A percentile compares a stretch with the other conserved stretches of the same genome.
These are phyloP conservation scores for Poecilia picta DNA, from an alignment of 2,797 vertebrate genomes.

Conservation along the genomic window DNA sequence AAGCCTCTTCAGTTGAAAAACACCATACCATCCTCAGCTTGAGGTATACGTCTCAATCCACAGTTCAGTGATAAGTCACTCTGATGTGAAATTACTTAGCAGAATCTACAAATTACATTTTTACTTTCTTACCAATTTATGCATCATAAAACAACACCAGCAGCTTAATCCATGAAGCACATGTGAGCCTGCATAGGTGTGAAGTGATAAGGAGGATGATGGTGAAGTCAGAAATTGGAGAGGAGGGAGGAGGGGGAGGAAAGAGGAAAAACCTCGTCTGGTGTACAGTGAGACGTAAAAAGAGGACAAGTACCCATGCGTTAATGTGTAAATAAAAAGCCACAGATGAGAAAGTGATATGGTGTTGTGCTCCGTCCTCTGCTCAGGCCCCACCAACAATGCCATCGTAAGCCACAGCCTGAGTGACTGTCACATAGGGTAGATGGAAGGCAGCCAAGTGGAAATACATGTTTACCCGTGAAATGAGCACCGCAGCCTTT, in stretches of 20 bases:
- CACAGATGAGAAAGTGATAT: slow-evolving; percentile 47
- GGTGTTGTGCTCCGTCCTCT: slow-evolving; percentile 37
- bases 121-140: slow-evolving; percentile 56
- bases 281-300: slow-evolving; percentile 33
- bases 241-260: not conserved
- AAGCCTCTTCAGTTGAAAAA: slow-evolving; percentile 12
- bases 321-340: slow-evolving; percentile 22
- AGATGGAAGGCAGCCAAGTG: slow-evolving; percentile 50
- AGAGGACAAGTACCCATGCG: slow-evolving; percentile 16
- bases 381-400: slow-evolving; percentile 44
- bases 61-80: slow-evolving; percentile 59
- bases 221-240: not conserved
- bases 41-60: slow-evolving; percentile 41
- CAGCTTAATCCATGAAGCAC: slow-evolving; percentile 45
- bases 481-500: slow-evolving; percentile 43
- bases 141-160: slow-evolving; percentile 45
- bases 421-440: slow-evolving; percentile 54
- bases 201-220: slow-evolving; percentile 25
- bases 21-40: slow-evolving; percentile 7
- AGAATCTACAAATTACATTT: slow-evolving; percentile 48
- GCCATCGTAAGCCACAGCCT: slow-evolving; percentile 48
- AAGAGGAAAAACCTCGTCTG: not conserved
- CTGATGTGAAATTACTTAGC: slow-evolving; percentile 60
- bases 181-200: slow-evolving; percentile 38
- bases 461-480: slow-evolving; percentile 60